Evolutionary conservation across 2,797 vertebrate species (phyloP).

Genomic region (Sandelia bainsii): DNA sequence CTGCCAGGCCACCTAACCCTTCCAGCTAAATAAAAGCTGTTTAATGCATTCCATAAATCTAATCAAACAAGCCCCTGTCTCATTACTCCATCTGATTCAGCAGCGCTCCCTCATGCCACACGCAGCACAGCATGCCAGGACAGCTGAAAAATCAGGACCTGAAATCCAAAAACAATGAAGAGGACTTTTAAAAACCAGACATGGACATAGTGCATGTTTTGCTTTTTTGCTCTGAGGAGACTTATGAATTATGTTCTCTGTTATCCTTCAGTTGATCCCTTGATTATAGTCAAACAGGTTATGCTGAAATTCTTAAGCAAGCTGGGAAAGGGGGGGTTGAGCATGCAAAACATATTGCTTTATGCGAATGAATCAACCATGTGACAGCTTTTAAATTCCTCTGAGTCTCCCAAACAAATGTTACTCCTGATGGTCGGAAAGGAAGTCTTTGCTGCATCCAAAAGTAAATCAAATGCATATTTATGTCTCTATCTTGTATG

Average conservation of each 20-base stretch:
- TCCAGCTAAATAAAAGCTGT: constrained; percentile 80
- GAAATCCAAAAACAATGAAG: constrained; percentile 61
- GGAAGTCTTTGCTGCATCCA: constrained; percentile 70
- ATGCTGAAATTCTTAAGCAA: constrained; percentile 76
- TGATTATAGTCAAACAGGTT: constrained; percentile 77
- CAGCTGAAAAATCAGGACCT: constrained; percentile 69
- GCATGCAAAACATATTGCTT: constrained; percentile 72
- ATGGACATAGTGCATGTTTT: constrained; percentile 52
- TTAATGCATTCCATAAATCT: constrained; percentile 85
- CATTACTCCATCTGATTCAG: constrained; percentile 73
- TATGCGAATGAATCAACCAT: constrained; percentile 75
- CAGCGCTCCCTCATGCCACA: constrained; percentile 67
- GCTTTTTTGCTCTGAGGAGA: constrained; percentile 63
- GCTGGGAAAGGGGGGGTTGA: constrained; percentile 73
- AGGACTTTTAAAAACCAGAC: constrained; percentile 57
- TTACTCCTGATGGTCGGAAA: constrained; percentile 69
- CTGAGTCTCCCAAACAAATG: constrained; percentile 72
- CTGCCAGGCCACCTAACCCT: constrained; percentile 71
- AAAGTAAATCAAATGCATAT: constrained; percentile 75
- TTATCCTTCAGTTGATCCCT: constrained; percentile 77
- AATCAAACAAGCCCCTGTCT: constrained; percentile 80
- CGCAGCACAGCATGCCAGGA: constrained; percentile 60
- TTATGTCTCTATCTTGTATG: constrained; percentile 65
- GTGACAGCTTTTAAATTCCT: constrained; percentile 77
- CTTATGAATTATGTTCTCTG: constrained; percentile 72